Base-by-base conservation (phyloP, 2,888 invertebrate species). In the Epinotia ramella region DNA sequence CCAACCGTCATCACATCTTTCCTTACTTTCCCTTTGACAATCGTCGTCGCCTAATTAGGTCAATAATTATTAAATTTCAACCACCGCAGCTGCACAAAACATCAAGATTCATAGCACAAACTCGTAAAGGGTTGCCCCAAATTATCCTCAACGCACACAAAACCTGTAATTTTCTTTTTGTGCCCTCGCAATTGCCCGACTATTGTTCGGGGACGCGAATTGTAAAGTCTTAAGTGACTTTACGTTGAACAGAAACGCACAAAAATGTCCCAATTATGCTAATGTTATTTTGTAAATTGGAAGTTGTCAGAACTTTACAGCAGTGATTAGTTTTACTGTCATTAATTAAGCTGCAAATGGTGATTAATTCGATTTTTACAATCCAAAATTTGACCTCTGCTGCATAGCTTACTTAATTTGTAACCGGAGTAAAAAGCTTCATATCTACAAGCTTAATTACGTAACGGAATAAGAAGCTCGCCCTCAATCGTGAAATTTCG, bases 141-240 rank as follows among this genome's bases (percentile, higher is more conserved):
- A 92, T 92, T 91, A 90, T 87, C 84, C 82, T 78, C 78, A 81
- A 90, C 84, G 73, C 81, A 77, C 79, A 81, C 78, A 78, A 53
- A 88, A 87, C 89, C 87, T 87, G 86, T 91, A 91, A 91, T 92
- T 91, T 89, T 84, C 84, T 87, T 89, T 89, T 87, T 88, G 84
- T 86, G 80, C 82, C 81, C 83, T 84, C 81, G 85, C 84, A 86
- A 87, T 79, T 78, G 81, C 79, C 79, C 78, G 79, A 79, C 81
- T 81, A 83, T 84, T 84, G 83, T 84, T 82, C 77, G 73, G 33
- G 40, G 72, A 68, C 78, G 74, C 73, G 73, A 78, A 78, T 78
- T 71, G 79, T 83, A 86, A 86, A 79, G 83, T 71, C 84, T 77
- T 85, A 86, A 86, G 82, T 80, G 80, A 77, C 79, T 79, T n/a